Base-by-base conservation (phyloP, 2,797 vertebrate species). In the Phrynocephalus guinanensis region DNA sequence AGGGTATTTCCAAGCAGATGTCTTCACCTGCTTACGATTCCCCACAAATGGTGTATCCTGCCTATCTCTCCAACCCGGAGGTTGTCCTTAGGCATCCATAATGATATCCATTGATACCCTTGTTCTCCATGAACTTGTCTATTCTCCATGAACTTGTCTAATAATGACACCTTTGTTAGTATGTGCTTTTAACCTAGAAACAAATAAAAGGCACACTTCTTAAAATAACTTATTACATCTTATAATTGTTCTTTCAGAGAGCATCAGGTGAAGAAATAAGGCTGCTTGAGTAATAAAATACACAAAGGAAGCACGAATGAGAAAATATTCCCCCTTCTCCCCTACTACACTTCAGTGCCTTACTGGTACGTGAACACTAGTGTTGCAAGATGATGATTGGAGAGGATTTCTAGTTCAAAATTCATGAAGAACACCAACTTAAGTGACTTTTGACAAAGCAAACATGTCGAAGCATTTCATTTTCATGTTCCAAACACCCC, bases 401-500 rank as follows among this genome's bases (percentile, higher is more conserved):
- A 33, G n/a, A 30, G 22, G 30, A 50, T 15, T 78, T 70, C 63
- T 85, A 18, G 3, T 85, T 84, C 28, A 88, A 84, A 79, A 79
- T 84, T 67, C 38, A 84, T 72, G 16, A n/a, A 66, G 52, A 38
- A 20, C 15, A 33, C 15, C 26, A n/a, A 16, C 67, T 79, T 66
- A 56, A 33, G 16, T 72, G 18, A 44, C 18, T 48, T 75, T 75
- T 75, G 44, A 38, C 71, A 63, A 82, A 50, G 22, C 20, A 84
- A 67, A 22, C 22, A 50, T 33, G n/a, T n/a, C 10, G 48, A 50
- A n/a, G 30, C 30, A 26, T n/a, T 63, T 20, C 1, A 77, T 52
- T 77, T 52, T 82, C n/a, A 82, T 79, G 52, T 44, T 66, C 15
- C 20, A 18, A 28, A 26, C n/a, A 26, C 3, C n/a, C 48, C n/a